Evolutionary conservation across 2,888 invertebrate genomes (phyloP), one percentile per base, ranked within the genome.

Genomic region (Brachycybe producta): DNA sequence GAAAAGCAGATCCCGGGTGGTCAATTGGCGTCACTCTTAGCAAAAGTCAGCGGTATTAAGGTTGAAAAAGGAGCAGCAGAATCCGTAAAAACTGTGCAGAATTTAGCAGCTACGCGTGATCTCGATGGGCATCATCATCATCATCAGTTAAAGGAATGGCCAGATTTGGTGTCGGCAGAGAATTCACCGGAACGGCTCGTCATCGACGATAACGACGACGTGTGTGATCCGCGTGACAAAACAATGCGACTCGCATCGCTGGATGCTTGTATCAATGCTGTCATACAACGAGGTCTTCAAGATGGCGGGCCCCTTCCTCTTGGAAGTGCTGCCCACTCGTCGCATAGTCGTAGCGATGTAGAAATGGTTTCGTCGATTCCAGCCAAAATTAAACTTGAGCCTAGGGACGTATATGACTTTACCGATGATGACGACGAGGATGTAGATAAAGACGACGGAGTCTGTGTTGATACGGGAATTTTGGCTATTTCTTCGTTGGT

Each of bases 251-350:
- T 49, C 36, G 42, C 42, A 13, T 36, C 46, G 2, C 41, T 62
- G 2, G 30, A 28, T 13, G 40, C 39, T 13, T 48, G 36, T 19
- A 61, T 62, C 41, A 58, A 61, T 46, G 57, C 61, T 15, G 62
- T 60, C 5, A 61, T 62, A 21, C 59, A 59, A 34, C 53, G 52
- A 39, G 54, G 51, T 15, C 2, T 48, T 27, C 28, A 36, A n/a
- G 26, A 36, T 23, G 40, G 28, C 2, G 19, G 36, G 23, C 26
- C 39, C 15, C 19, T 40, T 27, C n/a, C 19, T 27, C 17, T 21
- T 3, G 17, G 40, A 11, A 46, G 46, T 24, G 36, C 34, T 30
- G 36, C 35, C 36, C 13, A 13, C 13, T 41, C 41, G 7, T 41
- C 41, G 5, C 19, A 41, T 21, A 7, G 13, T 8, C 19, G 41